phyloP scores from a whole-genome alignment of 2,113 vertebrate genomes.

The Elephas maximus region DNA sequence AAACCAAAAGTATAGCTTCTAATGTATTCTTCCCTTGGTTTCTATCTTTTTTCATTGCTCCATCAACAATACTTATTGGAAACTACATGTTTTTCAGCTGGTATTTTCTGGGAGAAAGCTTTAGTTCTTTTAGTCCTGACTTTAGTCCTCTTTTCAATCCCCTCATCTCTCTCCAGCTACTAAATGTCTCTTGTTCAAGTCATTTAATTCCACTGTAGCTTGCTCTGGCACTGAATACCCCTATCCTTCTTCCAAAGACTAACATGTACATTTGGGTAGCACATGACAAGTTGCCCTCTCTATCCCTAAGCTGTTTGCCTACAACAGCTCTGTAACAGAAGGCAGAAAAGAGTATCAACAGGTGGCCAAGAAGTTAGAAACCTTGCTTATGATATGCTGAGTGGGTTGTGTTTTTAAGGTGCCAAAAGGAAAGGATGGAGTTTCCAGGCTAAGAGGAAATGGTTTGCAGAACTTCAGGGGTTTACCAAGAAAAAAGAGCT shows the following conservation, averaged over 20 bases:
- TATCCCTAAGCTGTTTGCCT: background rate
- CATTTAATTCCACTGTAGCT: background rate
- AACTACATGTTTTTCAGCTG: background rate
- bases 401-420: background rate
- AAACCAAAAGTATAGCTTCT: background rate
- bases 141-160: background rate
- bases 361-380: background rate
- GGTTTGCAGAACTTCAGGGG: background rate
- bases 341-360: background rate
- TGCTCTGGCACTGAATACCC: background rate
- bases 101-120: constrained; percentile 15
- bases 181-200: background rate
- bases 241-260: background rate
- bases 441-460: background rate
- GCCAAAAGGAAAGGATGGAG: background rate
- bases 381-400: background rate
- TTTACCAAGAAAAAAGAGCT: background rate
- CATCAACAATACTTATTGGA: background rate
- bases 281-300: background rate
- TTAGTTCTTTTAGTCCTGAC: background rate
- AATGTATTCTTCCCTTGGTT: background rate
- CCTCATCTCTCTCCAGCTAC: background rate
- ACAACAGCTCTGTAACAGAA: background rate
- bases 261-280: background rate
- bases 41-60: background rate